phyloP scores from a whole-genome alignment of 2,113 vertebrate genomes.

The Morphnarchus princeps region DNA sequence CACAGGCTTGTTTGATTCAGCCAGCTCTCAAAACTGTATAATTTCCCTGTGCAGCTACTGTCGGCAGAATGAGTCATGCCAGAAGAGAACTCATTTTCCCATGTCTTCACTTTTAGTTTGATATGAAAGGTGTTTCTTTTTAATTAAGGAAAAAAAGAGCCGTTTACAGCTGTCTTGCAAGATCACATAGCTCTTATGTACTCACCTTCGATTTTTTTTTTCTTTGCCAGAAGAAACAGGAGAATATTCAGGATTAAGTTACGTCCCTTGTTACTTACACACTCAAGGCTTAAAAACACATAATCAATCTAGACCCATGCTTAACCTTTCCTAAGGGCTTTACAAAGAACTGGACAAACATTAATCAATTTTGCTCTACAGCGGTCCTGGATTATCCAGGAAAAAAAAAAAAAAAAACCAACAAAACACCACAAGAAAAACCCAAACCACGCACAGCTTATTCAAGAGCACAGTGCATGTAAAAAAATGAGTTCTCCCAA shows the following conservation, averaged over 20 bases:
- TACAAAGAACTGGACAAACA: not conserved
- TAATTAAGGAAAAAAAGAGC: not conserved
- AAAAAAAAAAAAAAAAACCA: fast-evolving
- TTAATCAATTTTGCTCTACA: not conserved
- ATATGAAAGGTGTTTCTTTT: not conserved
- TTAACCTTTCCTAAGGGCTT: not conserved
- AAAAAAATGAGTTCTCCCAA: not conserved
- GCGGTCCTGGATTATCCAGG: not conserved
- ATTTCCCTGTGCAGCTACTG: not conserved
- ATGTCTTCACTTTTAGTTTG: not conserved
- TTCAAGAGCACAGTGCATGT: not conserved
- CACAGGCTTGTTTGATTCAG: not conserved
- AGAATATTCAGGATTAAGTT: not conserved
- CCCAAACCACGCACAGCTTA: not conserved
- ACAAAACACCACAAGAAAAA: not conserved
- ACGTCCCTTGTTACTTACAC: not conserved
- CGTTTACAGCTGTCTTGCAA: not conserved
- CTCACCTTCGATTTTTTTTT: not conserved
- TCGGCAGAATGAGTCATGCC: not conserved
- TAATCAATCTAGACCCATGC: not conserved
- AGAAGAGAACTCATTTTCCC: not conserved
- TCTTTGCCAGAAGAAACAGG: not conserved
- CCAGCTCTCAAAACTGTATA: not conserved
- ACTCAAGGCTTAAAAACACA: not conserved
- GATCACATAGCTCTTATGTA: not conserved